Conservation (phyloP, 2,888 invertebrate species). For the Halictus ligatus region DNA sequence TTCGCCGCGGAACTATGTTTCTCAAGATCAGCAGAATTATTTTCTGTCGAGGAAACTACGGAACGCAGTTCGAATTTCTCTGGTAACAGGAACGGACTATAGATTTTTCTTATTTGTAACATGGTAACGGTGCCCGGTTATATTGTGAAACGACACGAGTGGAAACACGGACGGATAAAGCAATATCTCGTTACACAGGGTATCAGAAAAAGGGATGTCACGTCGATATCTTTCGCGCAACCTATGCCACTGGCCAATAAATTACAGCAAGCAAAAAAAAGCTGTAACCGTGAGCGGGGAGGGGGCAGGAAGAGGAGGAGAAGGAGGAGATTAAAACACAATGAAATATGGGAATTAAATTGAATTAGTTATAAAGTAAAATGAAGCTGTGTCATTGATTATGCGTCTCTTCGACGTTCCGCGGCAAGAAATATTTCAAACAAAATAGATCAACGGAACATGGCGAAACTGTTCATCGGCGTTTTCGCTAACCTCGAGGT, state of each 20-base stretch:
- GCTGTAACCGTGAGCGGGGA: background rate
- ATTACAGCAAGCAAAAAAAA: background rate
- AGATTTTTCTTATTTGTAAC: slow-evolving; percentile 10
- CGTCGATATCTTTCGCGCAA: background rate
- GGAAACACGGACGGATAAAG: background rate
- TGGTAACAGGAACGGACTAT: background rate
- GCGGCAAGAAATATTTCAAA: slow-evolving; percentile 10
- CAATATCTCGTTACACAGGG: slow-evolving; percentile 25
- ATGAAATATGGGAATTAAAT: slow-evolving; percentile 29
- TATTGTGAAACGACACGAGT: background rate
- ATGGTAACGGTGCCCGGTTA: background rate
- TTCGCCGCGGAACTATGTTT: background rate
- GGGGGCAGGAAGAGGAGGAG: too few species aligned
- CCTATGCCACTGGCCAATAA: background rate
- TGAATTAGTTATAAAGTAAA: slow-evolving; percentile 46
- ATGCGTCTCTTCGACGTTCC: slow-evolving; percentile 4
- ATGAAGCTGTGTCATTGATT: slow-evolving; percentile 34
- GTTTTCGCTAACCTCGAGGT: background rate
- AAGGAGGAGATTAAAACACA: background rate
- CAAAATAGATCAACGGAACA: slow-evolving; percentile 30
- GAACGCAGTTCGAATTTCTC: background rate
- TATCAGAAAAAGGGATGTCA: background rate
- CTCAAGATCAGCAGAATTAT: background rate
- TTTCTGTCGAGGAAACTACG: background rate
- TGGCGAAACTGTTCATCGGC: slow-evolving; percentile 25